Percentiles rank a stretch among this genome's conserved stretches.
Conservation (phyloP, 30 jellyfish, hydroid and myxozoan genomes). For the Aurelia coerulea region DNA sequence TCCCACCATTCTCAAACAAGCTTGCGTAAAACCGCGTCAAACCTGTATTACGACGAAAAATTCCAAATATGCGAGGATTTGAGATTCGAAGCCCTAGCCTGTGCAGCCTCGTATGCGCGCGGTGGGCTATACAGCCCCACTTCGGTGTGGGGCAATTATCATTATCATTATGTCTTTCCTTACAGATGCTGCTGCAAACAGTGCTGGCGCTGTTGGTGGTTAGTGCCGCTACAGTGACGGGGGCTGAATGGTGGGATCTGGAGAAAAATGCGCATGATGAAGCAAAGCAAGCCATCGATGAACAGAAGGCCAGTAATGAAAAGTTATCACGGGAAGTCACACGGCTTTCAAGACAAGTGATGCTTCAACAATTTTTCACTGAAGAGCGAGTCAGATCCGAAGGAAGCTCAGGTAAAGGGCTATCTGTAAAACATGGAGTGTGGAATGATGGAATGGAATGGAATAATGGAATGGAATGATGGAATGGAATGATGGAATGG, state of each 20-base stretch:
- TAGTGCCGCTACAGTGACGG: not conserved
- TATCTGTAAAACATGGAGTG: no score
- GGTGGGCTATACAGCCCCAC: no score
- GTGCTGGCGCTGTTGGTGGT: constrained; percentile 6
- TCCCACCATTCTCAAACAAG: no score
- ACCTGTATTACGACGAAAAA: no score
- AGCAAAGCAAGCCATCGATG: constrained; percentile 56
- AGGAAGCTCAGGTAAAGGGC: constrained; percentile 75
- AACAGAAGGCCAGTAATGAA: constrained; percentile 42
- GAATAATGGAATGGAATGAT: no score
- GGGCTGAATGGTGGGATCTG: not conserved
- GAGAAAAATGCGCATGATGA: not conserved
- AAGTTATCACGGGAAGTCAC: constrained; percentile 33
- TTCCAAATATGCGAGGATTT: no score
- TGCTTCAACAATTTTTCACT: constrained; percentile 89
- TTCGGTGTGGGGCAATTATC: not conserved
- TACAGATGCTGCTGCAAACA: constrained; percentile 30
- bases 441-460: no score
- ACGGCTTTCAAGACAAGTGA: constrained; percentile 74
- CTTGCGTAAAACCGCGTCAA: no score
- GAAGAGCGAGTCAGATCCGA: constrained; percentile 90
- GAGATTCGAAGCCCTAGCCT: no score
- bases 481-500: no score
- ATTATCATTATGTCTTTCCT: not conserved
- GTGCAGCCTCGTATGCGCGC: no score